Base-by-base conservation (phyloP, 1,140 invertebrate genomes). In the Drosophila fuyamai region DNA sequence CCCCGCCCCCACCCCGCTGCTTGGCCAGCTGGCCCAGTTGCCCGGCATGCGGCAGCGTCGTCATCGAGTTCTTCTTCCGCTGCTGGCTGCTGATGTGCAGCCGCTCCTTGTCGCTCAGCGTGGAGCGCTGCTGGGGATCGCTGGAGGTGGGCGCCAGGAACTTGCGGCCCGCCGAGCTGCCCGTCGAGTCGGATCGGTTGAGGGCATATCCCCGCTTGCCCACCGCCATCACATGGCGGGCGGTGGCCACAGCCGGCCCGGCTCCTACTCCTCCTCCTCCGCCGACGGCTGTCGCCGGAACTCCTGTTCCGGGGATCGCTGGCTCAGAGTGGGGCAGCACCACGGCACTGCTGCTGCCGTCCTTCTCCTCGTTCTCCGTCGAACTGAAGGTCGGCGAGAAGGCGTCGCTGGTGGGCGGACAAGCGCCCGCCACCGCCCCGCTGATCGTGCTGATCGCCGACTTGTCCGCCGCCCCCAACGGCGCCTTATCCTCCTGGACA, bases 131-230 rank as follows among this genome's bases (percentile, higher is more conserved):
- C 53, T 96, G 95, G 23, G 96, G 96, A 93, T 98, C 97, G 46
- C 97, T 98, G 44, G 98, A 92, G 0, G 97, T 97, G 23, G 97
- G 97, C 13, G 97, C 97, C 62, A 98, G 93, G 93, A 96, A 98
- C 84, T 98, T 98, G 61, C 97, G 94, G 0, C 96, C 96, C 3
- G 96, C 95, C 61, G 93, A 94, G 90, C 96, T 97, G 36, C 96
- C 96, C 41, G 97, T 96, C 65, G 96, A 97, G 85, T 97, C 96
- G 2, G 96, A 96, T 71, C 96, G 89, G 70, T 92, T 93, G 13
- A 95, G 94, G 14, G 76, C 81, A 55, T 92, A 86, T 0, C 95
- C 57, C 94, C 93, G 66, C 93, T 94, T 40, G 14, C 72, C 41
- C 8, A 84, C 71, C 0, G 72, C 46, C 59, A 89, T 83, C 7